These are phyloP conservation scores for Marisa cornuarietis DNA, from an alignment of 1,140 invertebrate species.

Conservation along the genomic window DNA sequence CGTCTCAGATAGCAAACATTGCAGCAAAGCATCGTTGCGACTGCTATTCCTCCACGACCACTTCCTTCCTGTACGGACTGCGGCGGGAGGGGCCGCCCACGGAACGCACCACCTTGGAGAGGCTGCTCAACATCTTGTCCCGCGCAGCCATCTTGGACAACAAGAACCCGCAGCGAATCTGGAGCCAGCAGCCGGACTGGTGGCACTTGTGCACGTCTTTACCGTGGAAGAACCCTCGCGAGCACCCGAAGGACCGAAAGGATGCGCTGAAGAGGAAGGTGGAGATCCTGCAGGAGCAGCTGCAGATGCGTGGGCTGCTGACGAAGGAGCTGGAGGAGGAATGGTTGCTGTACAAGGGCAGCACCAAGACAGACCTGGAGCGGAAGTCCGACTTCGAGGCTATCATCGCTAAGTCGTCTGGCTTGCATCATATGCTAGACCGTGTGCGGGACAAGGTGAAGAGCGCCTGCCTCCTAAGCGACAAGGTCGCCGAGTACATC, in stretches of 20 bases:
- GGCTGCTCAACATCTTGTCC: slow-evolving; percentile 16
- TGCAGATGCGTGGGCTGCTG: not conserved
- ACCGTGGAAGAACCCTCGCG: slow-evolving; percentile 14
- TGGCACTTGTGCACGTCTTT: slow-evolving; percentile 1
- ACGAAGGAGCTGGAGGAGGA: slow-evolving; percentile 7
- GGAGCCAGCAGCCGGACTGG: slow-evolving; percentile 18
- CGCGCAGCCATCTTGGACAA: not conserved
- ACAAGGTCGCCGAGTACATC: slow-evolving; percentile 14
- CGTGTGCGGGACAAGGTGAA: slow-evolving; percentile 4
- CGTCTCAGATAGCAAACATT: too few species aligned
- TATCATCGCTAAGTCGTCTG: slow-evolving; percentile 16
- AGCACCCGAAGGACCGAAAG: slow-evolving; percentile 22
- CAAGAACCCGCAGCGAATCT: slow-evolving; percentile 17
- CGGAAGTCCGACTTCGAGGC: slow-evolving; percentile 23
- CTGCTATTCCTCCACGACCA: not conserved
- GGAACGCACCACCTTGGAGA: slow-evolving; percentile 6
- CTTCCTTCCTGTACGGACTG: slow-evolving; percentile 16
- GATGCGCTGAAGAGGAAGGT: slow-evolving; percentile 10
- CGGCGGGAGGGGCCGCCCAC: slow-evolving; percentile 13
- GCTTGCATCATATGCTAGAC: slow-evolving; percentile 9
- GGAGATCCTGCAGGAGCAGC: slow-evolving; percentile 5
- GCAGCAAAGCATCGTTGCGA: slow-evolving; percentile 8
- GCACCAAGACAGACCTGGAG: slow-evolving; percentile 21
- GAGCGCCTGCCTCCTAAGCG: not conserved
- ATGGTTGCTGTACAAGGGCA: not conserved